A percentile compares a stretch with the other conserved stretches of the same genome.
Evolutionary conservation across 2,888 invertebrate species (phyloP).

Genomic region (Caenorhabditis panamensis): DNA sequence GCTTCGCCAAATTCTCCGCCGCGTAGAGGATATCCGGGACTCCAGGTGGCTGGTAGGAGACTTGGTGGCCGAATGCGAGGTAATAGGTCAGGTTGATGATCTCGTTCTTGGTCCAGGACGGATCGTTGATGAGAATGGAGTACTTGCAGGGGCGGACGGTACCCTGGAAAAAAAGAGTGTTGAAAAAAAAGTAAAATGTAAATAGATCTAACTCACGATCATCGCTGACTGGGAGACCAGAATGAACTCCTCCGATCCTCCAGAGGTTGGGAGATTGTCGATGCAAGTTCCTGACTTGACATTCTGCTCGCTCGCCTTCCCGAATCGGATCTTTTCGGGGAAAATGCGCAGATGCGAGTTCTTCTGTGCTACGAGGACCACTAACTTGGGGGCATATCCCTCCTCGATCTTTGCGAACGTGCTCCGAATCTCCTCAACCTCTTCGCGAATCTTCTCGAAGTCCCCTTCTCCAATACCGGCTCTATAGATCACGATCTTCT

Average conservation of each 20-base stretch:
- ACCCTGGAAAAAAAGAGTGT: conserved; percentile 58
- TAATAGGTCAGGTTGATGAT: conserved; percentile 57
- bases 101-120: conserved; percentile 52
- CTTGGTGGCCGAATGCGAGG: conserved; percentile 60
- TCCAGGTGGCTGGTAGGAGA: conserved; percentile 45
- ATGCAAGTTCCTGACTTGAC: conserved; percentile 64
- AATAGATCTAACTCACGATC: conserved; percentile 66
- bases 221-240: conserved; percentile 61
- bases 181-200: neutral
- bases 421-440: conserved; percentile 33
- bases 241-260: conserved; percentile 61
- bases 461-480: conserved; percentile 58
- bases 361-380: conserved; percentile 45
- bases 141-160: conserved; percentile 58
- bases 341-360: conserved; percentile 38
- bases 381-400: too few species aligned
- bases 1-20: conserved; percentile 67
- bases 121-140: conserved; percentile 61
- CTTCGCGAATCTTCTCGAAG: conserved; percentile 32
- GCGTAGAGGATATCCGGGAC: conserved; percentile 61
- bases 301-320: too few species aligned
- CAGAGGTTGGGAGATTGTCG: conserved; percentile 32
- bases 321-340: conserved; percentile 18
- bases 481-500: conserved; percentile 56
- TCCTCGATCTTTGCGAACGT: conserved; percentile 7